Base-by-base conservation (phyloP, 2,797 vertebrate genomes). In the Menidia menidia region DNA sequence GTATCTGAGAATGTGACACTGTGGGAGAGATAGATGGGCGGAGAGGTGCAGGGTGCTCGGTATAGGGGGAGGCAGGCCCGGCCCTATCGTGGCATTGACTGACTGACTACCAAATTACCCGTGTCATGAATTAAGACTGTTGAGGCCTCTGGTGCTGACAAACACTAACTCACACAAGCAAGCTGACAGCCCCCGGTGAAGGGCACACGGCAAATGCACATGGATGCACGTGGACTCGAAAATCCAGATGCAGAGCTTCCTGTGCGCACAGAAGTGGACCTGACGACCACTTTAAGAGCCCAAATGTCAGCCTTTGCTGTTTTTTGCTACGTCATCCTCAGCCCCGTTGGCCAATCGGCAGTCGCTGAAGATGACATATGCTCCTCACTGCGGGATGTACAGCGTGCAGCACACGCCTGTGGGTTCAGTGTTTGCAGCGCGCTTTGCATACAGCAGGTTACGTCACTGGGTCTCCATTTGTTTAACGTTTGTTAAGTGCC, bases 51-150 rank as follows among this genome's bases (percentile, higher is more conserved):
- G 67, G 54, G 32, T 6, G 25, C 50, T 25, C 3, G 2, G 56
- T 41, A 25, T 41, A 25, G 68, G 31, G 53, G 66, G 48, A 63
- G 60, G 71, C 45, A 44, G 75, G 52, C 55, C 62, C 67, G 70
- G 74, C 62, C 71, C 60, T 47, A 54, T 77, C 41, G 48, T 84
- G 83, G 90, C 73, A 42, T 74, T 92, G 91, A 93, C 70, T 88
- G 91, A 92, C 79, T 87, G 86, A 87, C 68, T 85, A 64, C 64
- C 71, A 88, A 88, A 93, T 92, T 75, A 60, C 18, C 61, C 69
- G 11, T 90, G 91, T 90, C 90, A 91, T 85, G 74, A 85, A 83
- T 90, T 86, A 86, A 73, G 69, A 74, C 70, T 56, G 64, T 25
- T 45, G 64, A 80, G 57, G n/a, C 59, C 70, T 79, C 47, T 69